Base-by-base conservation (phyloP, 2,888 invertebrate species). In the Alsophila aescularia region DNA sequence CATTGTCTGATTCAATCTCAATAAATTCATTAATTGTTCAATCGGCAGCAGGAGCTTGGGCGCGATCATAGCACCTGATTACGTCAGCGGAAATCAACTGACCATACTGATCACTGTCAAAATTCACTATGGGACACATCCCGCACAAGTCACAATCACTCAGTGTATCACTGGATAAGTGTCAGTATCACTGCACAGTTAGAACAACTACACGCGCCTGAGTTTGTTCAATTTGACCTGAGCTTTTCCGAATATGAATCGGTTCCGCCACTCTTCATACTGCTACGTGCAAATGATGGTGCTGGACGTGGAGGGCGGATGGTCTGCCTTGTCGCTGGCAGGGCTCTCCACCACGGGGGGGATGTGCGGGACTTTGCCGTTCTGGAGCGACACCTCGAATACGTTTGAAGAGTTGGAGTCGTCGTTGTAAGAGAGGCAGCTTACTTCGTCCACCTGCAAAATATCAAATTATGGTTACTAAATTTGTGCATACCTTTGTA, bases 331-430 rank as follows among this genome's bases (percentile, higher is more conserved):
- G 24, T 75, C 73, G 2, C 70, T 47, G 9, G 64, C 58, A 7
- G 74, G 53, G 39, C 72, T 66, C 42, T 58, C 61, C 6, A 58
- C 64, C 43, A 60, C 12, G 2, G 63, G 40, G n/a, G 59, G 60
- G 21, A 53, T 42, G 35, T 10, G 57, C 15, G 52, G 49, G 4
- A 44, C 35, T n/a, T 53, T 55, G 0, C 83, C 83, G 52, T 82
- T 84, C 60, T 77, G 83, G 2, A 87, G 50, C 67, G 80, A 85
- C 40, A 87, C 85, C 47, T 89, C 90, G 66, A 79, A 88, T 64
- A 90, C 60, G 69, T 87, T 86, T 0, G 90, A 89, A 0, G 90
- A 90, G 73, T 91, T 90, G 1, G 91, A 91, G 72, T 91, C 90
- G 9, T 91, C 91, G 63, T 90, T 91, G 84, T 78, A 89, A 0